Evolutionary conservation across 2,797 vertebrate species (phyloP).

Genomic region (Schizopygopsis malacanthus): DNA sequence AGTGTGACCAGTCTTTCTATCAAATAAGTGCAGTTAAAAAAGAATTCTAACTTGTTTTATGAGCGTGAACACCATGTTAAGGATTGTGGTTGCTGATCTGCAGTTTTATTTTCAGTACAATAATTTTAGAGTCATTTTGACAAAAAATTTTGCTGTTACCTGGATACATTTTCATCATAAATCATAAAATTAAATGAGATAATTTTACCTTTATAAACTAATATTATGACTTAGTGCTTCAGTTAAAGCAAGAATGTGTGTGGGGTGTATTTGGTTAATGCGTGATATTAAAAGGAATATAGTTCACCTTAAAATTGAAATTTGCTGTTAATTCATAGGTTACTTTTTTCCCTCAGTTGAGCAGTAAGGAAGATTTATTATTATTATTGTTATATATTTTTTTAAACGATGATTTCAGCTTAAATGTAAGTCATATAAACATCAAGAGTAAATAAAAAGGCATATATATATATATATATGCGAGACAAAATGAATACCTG

Average conservation of each 20-base stretch:
- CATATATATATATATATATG: too few relatives aligned
- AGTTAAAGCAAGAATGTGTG: background rate
- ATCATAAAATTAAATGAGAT: background rate
- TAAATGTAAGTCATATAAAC: background rate
- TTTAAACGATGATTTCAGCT: too few relatives aligned
- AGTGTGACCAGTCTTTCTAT: too few relatives aligned
- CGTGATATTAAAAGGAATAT: background rate
- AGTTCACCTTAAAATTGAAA: background rate
- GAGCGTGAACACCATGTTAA: background rate
- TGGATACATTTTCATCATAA: too few relatives aligned
- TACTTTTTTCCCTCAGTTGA: background rate
- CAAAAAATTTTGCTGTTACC: background rate
- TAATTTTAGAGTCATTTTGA: background rate
- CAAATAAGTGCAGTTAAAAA: too few relatives aligned
- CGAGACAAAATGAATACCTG: background rate
- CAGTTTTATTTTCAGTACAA: background rate
- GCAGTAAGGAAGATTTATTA: too few relatives aligned
- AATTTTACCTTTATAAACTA: background rate
- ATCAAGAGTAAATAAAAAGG: background rate
- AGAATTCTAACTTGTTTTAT: too few relatives aligned
- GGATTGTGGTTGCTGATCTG: background rate
- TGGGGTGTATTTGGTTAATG: constrained; percentile 3
- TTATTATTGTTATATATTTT: too few relatives aligned
- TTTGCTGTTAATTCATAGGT: background rate
- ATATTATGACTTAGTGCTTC: background rate